These are phyloP conservation scores for Aselliscus stoliczkanus DNA, from an alignment of 2,797 vertebrate species.

Conservation along the genomic window DNA sequence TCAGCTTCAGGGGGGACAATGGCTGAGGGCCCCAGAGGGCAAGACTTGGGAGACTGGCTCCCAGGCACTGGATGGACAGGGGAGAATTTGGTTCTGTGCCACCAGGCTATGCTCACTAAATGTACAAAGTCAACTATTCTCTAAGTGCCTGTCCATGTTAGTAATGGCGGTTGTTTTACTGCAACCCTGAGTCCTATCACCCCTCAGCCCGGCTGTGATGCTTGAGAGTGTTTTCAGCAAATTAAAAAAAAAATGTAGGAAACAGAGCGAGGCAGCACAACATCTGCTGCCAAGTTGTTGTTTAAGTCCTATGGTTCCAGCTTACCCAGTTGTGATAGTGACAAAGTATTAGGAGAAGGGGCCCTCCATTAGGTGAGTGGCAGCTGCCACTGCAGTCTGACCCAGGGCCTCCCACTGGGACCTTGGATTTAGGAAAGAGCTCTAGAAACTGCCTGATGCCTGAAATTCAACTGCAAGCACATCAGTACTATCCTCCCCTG, in stretches of 20 bases:
- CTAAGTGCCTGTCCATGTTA: not conserved
- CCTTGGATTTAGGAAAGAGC: not conserved
- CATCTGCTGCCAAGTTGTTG: not conserved
- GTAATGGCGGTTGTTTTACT: not conserved
- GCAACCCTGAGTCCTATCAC: not conserved
- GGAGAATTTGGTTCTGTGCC: not conserved
- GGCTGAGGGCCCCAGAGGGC: not conserved
- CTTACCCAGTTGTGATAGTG: not conserved
- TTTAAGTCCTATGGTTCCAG: not conserved
- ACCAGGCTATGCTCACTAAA: not conserved
- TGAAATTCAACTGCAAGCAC: not conserved
- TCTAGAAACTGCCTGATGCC: not conserved
- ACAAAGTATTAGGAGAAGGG: not conserved
- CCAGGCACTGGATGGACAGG: not conserved
- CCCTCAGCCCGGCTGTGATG: not conserved
- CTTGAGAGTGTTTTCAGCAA: not conserved
- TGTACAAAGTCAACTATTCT: not conserved
- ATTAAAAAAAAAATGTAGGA: not conserved
- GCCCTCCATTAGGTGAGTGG: not conserved
- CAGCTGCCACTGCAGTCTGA: fast-evolving
- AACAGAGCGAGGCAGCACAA: not conserved
- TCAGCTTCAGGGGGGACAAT: not conserved
- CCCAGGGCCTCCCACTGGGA: not conserved
- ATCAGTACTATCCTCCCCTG: not conserved
- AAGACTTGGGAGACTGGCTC: not conserved